These are phyloP conservation scores for Pipra filicauda DNA, from an alignment of 2,113 vertebrate genomes.

Conservation along the genomic window DNA sequence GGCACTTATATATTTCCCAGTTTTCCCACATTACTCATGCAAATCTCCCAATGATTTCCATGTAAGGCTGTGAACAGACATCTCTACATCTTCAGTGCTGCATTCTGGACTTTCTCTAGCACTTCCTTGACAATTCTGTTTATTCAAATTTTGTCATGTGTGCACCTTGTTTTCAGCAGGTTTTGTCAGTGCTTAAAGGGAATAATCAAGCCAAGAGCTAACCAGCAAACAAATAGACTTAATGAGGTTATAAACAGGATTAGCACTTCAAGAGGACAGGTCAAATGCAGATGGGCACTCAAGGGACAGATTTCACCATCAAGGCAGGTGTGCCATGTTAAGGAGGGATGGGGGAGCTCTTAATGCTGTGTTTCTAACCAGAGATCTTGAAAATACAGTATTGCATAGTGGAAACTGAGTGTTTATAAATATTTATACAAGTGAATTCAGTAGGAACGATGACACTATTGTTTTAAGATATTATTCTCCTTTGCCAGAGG, in stretches of 20 bases:
- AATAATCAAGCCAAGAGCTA: constrained; percentile 21
- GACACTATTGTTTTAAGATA: background rate
- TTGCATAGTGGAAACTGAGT: background rate
- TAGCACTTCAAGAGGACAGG: background rate
- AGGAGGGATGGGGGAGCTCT: background rate
- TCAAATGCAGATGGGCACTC: background rate
- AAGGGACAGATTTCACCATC: background rate
- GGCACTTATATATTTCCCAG: background rate
- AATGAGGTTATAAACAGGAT: background rate
- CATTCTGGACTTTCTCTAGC: background rate
- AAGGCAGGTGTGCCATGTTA: background rate
- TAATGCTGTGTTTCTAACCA: background rate
- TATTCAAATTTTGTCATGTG: background rate
- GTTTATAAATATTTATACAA: background rate
- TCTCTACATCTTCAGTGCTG: background rate
- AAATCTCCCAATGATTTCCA: background rate
- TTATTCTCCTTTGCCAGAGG: background rate
- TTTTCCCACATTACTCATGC: background rate
- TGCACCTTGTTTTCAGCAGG: background rate
- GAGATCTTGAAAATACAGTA: background rate
- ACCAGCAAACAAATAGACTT: constrained; percentile 14
- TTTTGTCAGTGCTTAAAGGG: background rate
- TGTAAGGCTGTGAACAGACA: background rate
- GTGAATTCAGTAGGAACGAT: background rate
- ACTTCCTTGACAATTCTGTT: background rate